These are phyloP conservation scores for Hypsibius dujardini DNA, from an alignment of 1,140 invertebrate genomes.

Conservation along the genomic window DNA sequence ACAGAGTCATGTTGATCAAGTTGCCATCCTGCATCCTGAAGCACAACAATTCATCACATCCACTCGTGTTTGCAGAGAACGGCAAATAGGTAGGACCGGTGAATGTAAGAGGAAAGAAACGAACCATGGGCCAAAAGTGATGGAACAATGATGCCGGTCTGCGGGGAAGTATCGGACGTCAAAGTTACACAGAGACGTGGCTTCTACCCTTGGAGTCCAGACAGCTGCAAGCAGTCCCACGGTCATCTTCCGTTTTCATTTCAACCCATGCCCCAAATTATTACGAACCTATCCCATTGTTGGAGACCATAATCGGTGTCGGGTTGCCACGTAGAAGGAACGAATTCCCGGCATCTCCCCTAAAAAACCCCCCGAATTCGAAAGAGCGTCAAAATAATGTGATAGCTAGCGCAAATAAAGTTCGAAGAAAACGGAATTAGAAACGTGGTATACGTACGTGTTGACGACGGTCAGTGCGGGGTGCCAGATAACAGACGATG, in stretches of 20 bases:
- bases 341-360: not conserved
- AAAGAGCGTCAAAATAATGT: not conserved
- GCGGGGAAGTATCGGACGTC: conserved; percentile 7
- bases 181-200: conserved; percentile 3
- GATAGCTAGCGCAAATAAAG: not conserved
- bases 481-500: not conserved
- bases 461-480: not conserved
- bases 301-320: not conserved
- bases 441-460: not conserved
- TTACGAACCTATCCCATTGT: not conserved
- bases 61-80: not conserved
- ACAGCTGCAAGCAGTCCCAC: not conserved
- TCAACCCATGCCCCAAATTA: no score
- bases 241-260: no score
- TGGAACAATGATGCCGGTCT: not conserved
- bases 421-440: not conserved
- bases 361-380: not conserved
- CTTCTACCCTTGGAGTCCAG: conserved; percentile 5
- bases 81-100: not conserved
- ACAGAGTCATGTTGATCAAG: not conserved
- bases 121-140: conserved; percentile 2
- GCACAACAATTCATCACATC: not conserved
- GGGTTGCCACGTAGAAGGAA: conserved; percentile 1
- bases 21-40: not conserved
- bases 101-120: not conserved